Percentiles rank a stretch among this genome's conserved stretches.
Conservation (phyloP, 1,140 invertebrate genomes). For the Bombus soroeensis region DNA sequence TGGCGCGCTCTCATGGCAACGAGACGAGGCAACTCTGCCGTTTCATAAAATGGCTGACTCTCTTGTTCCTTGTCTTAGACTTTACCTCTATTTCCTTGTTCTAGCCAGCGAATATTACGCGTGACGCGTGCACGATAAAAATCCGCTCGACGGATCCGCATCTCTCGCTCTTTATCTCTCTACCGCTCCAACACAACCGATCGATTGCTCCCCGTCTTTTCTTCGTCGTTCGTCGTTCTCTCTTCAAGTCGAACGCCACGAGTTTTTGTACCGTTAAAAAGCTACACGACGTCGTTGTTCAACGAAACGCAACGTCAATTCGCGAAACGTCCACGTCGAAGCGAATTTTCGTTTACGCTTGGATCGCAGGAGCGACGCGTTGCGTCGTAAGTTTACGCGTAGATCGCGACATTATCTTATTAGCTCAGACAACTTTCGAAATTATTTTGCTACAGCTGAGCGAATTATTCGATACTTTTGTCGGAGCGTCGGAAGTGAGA, state of each 20-base stretch:
- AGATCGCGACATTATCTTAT: no score
- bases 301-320: no score
- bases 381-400: no score
- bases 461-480: no score
- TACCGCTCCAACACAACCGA: background rate
- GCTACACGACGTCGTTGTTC: no score
- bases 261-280: no score
- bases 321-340: no score
- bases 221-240: background rate
- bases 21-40: conserved; percentile 29
- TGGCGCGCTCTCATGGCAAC: conserved; percentile 48
- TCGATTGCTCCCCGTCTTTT: background rate
- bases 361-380: no score
- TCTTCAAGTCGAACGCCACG: no score
- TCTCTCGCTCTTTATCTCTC: background rate
- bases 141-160: background rate
- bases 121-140: conserved; percentile 4
- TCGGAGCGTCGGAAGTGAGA: no score
- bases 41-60: conserved; percentile 60
- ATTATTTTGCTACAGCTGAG: accelerated
- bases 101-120: background rate
- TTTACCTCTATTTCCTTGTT: conserved; percentile 31
- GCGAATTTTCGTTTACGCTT: no score
- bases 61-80: conserved; percentile 48
- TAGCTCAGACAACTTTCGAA: no score